Conservation (phyloP, 2,797 vertebrate genomes). For the Chaenodraco wilsoni region DNA sequence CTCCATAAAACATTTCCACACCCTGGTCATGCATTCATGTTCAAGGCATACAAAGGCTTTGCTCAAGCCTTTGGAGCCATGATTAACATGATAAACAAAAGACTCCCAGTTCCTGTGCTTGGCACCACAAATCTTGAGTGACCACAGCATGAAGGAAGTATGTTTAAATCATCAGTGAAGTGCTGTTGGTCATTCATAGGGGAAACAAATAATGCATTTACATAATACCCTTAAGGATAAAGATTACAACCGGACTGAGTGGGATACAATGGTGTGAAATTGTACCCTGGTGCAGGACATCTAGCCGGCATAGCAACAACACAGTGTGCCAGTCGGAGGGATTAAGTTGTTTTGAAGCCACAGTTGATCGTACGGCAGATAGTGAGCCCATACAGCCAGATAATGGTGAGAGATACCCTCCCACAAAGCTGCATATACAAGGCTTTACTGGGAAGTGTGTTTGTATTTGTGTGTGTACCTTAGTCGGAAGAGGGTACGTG, state of each 20-base stretch:
- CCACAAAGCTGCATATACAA: conserved; percentile 52
- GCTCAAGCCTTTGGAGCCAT: conserved; percentile 38
- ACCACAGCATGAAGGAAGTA: conserved; percentile 57
- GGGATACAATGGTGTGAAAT: conserved; percentile 80
- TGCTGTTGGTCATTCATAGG: conserved; percentile 45
- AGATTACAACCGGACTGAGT: conserved; percentile 66
- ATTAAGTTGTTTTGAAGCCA: conserved; percentile 76
- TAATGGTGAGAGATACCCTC: conserved; percentile 67
- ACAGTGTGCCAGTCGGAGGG: conserved; percentile 68
- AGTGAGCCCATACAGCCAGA: conserved; percentile 55
- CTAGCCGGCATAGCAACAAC: conserved; percentile 77
- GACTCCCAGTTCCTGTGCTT: conserved; percentile 53
- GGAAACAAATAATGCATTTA: conserved; percentile 58
- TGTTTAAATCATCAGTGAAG: conserved; percentile 69
- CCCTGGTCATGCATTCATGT: background rate
- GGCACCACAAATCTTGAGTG: conserved; percentile 54
- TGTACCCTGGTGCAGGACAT: conserved; percentile 71
- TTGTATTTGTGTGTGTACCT: conserved; percentile 35
- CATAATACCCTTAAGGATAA: conserved; percentile 65
- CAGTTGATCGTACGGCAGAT: conserved; percentile 71
- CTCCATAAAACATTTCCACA: conserved; percentile 6
- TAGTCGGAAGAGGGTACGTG: conserved; percentile 14
- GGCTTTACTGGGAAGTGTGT: conserved; percentile 45
- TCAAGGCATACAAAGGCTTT: conserved; percentile 27
- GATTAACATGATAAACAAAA: conserved; percentile 65